These are phyloP conservation scores for Sinodicranocentrus sp. DNA, from an alignment of 2,888 invertebrate genomes.

Conservation along the genomic window DNA sequence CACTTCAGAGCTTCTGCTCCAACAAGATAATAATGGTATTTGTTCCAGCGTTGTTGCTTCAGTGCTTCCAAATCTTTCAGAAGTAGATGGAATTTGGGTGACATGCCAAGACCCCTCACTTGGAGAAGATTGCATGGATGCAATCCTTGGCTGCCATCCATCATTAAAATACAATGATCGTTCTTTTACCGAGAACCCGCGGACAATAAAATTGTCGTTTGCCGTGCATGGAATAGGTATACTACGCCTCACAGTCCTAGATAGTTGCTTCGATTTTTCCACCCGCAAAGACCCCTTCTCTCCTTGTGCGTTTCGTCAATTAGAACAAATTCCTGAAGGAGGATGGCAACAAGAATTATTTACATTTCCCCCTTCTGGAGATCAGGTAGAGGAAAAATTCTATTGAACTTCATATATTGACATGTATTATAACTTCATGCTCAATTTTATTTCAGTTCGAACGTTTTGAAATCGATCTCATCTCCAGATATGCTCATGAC, in stretches of 20 bases:
- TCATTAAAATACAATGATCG: background rate
- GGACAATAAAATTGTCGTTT: slow-evolving; percentile 15
- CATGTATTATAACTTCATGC: background rate
- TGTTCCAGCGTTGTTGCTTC: background rate
- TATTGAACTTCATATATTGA: too few relatives aligned
- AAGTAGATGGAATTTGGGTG: slow-evolving; percentile 12
- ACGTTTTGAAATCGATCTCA: slow-evolving; percentile 4
- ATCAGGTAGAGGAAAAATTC: too few relatives aligned
- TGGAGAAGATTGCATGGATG: background rate
- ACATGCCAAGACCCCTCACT: background rate
- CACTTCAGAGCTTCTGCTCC: background rate
- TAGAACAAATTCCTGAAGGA: background rate
- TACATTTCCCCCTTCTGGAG: background rate
- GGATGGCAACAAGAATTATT: background rate
- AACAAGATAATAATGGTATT: background rate
- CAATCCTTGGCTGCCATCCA: too few relatives aligned
- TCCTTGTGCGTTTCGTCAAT: background rate
- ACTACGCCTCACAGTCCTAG: background rate
- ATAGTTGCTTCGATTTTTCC: slow-evolving; percentile 27
- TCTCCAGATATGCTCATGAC: slow-evolving; percentile 23
- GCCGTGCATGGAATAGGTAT: slow-evolving; percentile 9
- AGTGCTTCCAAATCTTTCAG: background rate
- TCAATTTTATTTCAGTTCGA: background rate
- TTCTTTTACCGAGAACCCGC: background rate
- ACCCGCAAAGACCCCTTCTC: slow-evolving; percentile 10